phyloP scores from a whole-genome alignment of 2,113 vertebrate species.

The Ciconia stormi region DNA sequence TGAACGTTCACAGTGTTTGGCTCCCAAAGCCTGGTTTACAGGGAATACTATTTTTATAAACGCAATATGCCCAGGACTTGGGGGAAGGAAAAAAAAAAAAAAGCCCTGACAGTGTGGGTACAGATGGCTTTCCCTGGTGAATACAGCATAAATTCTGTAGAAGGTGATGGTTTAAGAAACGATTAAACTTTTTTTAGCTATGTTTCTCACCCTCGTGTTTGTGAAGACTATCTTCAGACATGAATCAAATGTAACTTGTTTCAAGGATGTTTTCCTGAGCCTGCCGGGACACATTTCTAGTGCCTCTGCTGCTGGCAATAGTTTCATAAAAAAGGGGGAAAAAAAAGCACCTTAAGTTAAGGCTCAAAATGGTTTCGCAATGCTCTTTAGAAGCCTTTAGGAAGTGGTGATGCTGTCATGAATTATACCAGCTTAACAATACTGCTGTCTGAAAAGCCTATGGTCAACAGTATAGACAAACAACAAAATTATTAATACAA shows the following conservation, averaged over 20 bases:
- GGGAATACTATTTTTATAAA: slow-evolving; percentile 66
- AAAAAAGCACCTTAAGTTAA: background rate
- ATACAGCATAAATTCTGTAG: slow-evolving; percentile 50
- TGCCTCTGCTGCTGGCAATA: slow-evolving; percentile 31
- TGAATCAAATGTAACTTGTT: slow-evolving; percentile 57
- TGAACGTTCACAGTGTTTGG: slow-evolving; percentile 33
- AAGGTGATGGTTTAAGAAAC: slow-evolving; percentile 64
- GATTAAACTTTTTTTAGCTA: slow-evolving; percentile 56
- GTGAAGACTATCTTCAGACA: slow-evolving; percentile 57
- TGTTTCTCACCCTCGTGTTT: slow-evolving; percentile 54
- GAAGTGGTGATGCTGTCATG: background rate
- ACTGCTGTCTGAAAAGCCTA: background rate
- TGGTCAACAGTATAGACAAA: background rate
- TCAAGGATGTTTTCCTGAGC: slow-evolving; percentile 55
- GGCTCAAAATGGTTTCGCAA: background rate
- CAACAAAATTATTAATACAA: background rate
- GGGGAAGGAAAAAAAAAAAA: background rate
- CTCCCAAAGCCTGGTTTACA: slow-evolving; percentile 48
- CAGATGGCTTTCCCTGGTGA: slow-evolving; percentile 67
- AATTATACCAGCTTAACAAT: background rate
- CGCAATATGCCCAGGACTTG: slow-evolving; percentile 47
- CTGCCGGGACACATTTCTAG: slow-evolving; percentile 40
- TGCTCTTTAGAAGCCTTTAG: background rate
- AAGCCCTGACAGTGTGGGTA: slow-evolving; percentile 54
- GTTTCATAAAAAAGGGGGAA: background rate